Evolutionary conservation across 2,888 invertebrate genomes (phyloP).

Genomic region (Helicoverpa assulta): DNA sequence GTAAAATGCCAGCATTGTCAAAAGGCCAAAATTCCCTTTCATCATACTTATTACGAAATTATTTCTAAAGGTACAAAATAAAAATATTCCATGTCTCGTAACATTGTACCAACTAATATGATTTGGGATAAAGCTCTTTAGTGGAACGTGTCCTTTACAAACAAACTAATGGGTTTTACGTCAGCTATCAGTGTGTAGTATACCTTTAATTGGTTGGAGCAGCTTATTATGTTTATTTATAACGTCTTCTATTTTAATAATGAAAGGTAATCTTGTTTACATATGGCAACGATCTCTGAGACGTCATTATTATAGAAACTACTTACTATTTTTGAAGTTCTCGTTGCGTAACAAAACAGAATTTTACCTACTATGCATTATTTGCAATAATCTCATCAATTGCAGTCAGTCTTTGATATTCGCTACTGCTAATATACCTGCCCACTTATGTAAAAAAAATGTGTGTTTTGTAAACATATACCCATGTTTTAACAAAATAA

Average conservation of each 20-base stretch:
- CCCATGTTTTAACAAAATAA: too few species aligned
- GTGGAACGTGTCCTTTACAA: conserved; percentile 45
- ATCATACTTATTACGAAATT: conserved; percentile 38
- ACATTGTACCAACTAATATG: conserved; percentile 48
- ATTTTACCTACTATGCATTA: too few species aligned
- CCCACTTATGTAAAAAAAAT: too few species aligned
- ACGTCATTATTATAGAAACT: too few species aligned
- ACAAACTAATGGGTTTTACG: conserved; percentile 43
- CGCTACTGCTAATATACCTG: too few species aligned
- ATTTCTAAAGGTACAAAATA: conserved; percentile 25
- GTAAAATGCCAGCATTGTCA: not conserved
- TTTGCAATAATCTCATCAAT: too few species aligned
- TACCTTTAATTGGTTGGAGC: conserved; percentile 26
- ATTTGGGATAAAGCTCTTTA: conserved; percentile 47
- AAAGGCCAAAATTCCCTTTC: conserved; percentile 14
- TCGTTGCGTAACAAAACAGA: too few species aligned
- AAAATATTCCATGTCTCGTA: conserved; percentile 15
- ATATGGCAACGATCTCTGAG: too few species aligned
- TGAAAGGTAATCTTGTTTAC: too few species aligned
- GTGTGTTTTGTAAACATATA: too few species aligned
- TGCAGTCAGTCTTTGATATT: too few species aligned
- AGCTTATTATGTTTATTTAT: not conserved
- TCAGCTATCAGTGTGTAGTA: conserved; percentile 30
- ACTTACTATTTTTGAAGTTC: fast-evolving
- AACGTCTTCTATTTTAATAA: not conserved